phyloP scores from a whole-genome alignment of 1,140 invertebrate species.

The Hylyphantes graminicola region DNA sequence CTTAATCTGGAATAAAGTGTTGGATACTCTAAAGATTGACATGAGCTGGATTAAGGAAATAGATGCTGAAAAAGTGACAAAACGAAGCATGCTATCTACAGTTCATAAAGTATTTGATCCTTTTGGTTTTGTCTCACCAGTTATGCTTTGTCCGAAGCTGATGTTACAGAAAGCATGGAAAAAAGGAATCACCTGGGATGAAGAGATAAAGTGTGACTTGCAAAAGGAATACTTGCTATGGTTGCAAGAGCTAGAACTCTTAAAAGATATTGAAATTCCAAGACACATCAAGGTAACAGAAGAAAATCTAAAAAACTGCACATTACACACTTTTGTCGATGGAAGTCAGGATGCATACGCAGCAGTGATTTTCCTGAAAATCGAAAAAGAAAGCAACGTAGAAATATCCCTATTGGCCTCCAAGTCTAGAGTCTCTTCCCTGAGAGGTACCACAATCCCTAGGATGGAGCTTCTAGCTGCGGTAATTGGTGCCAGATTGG shows the following conservation, averaged over 20 bases:
- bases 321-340: no score
- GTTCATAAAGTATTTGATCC: no score
- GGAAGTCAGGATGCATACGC: no score
- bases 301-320: no score
- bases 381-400: neutral
- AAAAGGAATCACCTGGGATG: neutral
- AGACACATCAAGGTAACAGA: no score
- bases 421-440: neutral
- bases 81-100: neutral
- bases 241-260: neutral
- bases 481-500: neutral
- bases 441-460: neutral
- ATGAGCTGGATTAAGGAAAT: no score
- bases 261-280: neutral
- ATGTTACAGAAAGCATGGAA: neutral
- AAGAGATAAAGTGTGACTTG: constrained; percentile 5
- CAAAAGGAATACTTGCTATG: neutral
- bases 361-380: neutral
- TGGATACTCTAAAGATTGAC: constrained; percentile 1
- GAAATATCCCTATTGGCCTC: neutral
- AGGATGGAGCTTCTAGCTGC: constrained; percentile 29
- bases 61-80: neutral
- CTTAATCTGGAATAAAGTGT: neutral
- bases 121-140: neutral
- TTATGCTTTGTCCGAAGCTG: no score